These are phyloP conservation scores for Argyrosomus japonicus DNA, from an alignment of 2,113 vertebrate species.

Conservation along the genomic window DNA sequence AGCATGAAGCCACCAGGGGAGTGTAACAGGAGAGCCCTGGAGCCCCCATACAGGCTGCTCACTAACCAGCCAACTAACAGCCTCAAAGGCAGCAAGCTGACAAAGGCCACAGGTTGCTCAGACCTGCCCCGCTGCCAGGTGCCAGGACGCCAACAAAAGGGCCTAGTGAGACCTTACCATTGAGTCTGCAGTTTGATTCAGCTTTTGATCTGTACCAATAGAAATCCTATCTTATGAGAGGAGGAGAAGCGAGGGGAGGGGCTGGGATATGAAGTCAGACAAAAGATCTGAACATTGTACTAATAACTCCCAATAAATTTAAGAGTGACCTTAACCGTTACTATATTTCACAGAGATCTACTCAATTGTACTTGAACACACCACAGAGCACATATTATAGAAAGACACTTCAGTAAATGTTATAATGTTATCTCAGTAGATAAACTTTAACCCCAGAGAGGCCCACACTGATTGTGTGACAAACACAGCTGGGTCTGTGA, in stretches of 20 bases:
- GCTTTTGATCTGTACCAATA: slow-evolving; percentile 57
- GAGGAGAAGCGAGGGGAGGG: slow-evolving; percentile 5
- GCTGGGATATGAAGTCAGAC: slow-evolving; percentile 11
- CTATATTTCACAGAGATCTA: background rate
- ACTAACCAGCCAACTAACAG: slow-evolving; percentile 62
- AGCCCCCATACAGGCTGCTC: slow-evolving; percentile 70
- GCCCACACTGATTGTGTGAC: slow-evolving; percentile 28
- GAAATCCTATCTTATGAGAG: slow-evolving; percentile 63
- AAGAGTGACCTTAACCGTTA: background rate
- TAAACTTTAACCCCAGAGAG: slow-evolving; percentile 58
- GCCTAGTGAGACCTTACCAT: slow-evolving; percentile 26
- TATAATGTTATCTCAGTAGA: slow-evolving; percentile 67
- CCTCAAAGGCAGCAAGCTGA: slow-evolving; percentile 61
- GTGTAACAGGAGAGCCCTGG: slow-evolving; percentile 80
- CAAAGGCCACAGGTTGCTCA: slow-evolving; percentile 74
- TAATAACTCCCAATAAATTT: background rate
- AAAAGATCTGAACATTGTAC: background rate
- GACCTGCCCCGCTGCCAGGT: slow-evolving; percentile 72
- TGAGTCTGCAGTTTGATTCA: slow-evolving; percentile 50
- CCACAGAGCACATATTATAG: background rate
- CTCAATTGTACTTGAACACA: background rate
- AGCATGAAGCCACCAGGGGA: slow-evolving; percentile 81
- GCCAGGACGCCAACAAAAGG: slow-evolving; percentile 71
- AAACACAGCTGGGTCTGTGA: slow-evolving; percentile 41
- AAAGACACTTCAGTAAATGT: slow-evolving; percentile 34